Conservation (phyloP, 2,888 invertebrate genomes). For the Drosophila peninsularis region DNA sequence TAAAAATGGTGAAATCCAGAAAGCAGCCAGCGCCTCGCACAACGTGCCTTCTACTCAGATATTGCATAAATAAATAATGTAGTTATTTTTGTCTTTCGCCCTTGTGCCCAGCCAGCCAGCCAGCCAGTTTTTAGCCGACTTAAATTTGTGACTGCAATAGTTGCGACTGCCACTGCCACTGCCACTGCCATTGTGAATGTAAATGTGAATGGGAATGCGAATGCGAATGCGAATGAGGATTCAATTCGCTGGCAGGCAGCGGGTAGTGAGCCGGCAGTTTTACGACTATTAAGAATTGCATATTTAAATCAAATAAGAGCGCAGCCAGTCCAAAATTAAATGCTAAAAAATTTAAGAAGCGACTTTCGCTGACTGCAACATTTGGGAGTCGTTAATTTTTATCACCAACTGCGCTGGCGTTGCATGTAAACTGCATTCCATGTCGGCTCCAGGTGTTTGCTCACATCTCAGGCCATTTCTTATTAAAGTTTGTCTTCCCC, state of each 20-base stretch:
- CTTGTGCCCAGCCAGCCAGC: conserved; percentile 25
- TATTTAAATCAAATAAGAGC: conserved; percentile 74
- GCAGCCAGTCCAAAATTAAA: conserved; percentile 55
- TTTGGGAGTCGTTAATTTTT: conserved; percentile 71
- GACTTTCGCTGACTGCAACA: conserved; percentile 64
- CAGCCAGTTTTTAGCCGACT: conserved; percentile 27
- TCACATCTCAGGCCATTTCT: conserved; percentile 47
- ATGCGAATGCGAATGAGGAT: conserved; percentile 49
- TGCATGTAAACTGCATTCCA: conserved; percentile 57
- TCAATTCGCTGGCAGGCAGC: conserved; percentile 50
- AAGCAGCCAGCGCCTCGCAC: conserved; percentile 12
- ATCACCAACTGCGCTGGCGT: conserved; percentile 52
- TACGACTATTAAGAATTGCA: conserved; percentile 67
- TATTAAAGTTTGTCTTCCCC: conserved; percentile 63
- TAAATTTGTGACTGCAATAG: conserved; percentile 63
- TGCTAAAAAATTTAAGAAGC: conserved; percentile 69
- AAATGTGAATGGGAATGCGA: conserved; percentile 27
- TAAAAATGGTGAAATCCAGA: conserved; percentile 40
- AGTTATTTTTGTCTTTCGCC: conserved; percentile 72
- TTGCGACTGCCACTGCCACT: conserved; percentile 34
- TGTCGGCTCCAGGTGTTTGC: conserved; percentile 50
- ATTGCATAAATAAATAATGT: conserved; percentile 76
- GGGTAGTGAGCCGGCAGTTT: conserved; percentile 34
- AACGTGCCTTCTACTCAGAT: conserved; percentile 51
- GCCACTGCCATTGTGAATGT: conserved; percentile 30